Evolutionary conservation across 2,113 vertebrate genomes (phyloP).

Genomic region (Microcebus jonahi): DNA sequence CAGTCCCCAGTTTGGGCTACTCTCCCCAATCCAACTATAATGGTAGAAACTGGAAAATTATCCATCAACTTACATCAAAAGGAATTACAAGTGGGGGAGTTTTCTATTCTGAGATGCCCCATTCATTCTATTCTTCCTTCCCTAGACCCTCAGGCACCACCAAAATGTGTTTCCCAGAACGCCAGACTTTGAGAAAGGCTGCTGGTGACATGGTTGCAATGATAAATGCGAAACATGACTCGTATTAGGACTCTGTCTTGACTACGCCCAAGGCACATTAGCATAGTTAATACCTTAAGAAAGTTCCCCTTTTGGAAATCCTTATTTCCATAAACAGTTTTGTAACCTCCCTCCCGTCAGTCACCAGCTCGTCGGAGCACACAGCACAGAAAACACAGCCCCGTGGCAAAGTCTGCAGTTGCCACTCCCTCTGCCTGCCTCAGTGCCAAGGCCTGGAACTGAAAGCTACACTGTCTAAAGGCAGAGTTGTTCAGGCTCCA

Average conservation of each 20-base stretch:
- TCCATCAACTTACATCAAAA: background rate
- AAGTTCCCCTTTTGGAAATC: conserved; percentile 1
- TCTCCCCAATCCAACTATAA: background rate
- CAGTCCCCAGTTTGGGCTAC: background rate
- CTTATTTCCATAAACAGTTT: background rate
- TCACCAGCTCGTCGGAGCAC: background rate
- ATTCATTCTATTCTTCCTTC: background rate
- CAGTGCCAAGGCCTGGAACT: background rate
- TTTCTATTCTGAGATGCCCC: background rate
- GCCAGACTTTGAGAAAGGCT: background rate
- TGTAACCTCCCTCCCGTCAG: background rate
- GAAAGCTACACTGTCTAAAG: background rate
- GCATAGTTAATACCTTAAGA: background rate
- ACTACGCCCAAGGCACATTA: background rate
- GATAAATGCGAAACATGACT: conserved; percentile 23
- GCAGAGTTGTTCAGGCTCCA: background rate
- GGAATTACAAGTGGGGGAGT: background rate
- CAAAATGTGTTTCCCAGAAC: background rate
- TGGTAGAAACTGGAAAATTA: background rate
- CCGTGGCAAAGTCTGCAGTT: background rate
- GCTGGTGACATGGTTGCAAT: background rate
- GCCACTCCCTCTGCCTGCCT: background rate
- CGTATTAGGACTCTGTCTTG: background rate
- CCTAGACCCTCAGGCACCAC: background rate
- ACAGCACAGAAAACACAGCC: background rate